Evolutionary conservation across 2,113 vertebrate genomes (phyloP).

Genomic region (Lampris megalopsis): DNA sequence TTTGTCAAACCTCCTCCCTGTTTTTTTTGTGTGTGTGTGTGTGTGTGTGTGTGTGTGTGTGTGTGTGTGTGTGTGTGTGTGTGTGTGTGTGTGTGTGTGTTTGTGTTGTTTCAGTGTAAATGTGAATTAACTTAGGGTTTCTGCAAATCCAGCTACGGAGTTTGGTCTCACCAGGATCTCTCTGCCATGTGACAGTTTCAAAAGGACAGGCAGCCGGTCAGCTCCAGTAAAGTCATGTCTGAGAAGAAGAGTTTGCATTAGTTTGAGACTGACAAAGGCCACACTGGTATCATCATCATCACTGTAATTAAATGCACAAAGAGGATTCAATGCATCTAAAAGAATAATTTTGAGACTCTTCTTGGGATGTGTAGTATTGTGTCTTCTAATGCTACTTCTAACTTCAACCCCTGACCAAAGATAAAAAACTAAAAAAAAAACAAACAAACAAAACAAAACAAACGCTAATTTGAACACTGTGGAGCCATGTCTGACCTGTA

Average conservation of each 20-base stretch:
- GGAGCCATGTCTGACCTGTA: slow-evolving; percentile 84
- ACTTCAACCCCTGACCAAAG: too few relatives aligned
- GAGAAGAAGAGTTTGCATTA: slow-evolving; percentile 36
- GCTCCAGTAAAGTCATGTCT: slow-evolving; percentile 89
- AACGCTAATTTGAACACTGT: not conserved
- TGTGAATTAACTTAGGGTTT: not conserved
- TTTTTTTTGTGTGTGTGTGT: too few relatives aligned
- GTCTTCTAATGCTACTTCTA: not conserved
- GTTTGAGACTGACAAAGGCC: not conserved
- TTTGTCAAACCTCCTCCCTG: too few relatives aligned
- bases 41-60: not conserved
- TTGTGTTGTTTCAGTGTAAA: not conserved
- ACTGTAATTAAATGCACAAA: not conserved
- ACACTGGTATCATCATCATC: not conserved
- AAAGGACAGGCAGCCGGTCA: slow-evolving; percentile 86
- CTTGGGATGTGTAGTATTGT: too few relatives aligned
- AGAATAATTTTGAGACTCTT: too few relatives aligned
- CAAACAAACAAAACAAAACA: not conserved
- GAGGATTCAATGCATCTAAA: too few relatives aligned
- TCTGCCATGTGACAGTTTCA: slow-evolving; percentile 91
- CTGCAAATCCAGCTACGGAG: not conserved
- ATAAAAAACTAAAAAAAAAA: not conserved
- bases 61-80: too few relatives aligned
- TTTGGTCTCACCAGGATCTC: slow-evolving; percentile 90
- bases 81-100: not conserved